phyloP scores from a whole-genome alignment of 2,888 invertebrate species.

The Congeria kusceri region DNA sequence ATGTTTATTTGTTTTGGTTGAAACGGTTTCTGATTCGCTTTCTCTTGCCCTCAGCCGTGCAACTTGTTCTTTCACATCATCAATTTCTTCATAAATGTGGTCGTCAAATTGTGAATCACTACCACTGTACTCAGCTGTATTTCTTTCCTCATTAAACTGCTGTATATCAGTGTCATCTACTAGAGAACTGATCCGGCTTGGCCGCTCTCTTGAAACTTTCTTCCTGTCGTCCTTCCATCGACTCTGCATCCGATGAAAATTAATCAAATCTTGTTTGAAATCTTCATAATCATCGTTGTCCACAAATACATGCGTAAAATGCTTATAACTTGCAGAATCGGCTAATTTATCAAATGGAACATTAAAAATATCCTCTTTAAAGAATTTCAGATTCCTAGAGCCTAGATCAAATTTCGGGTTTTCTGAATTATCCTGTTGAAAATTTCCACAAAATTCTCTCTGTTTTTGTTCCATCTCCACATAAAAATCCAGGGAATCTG shows the following conservation, averaged over 20 bases:
- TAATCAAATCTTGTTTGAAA: slow-evolving; percentile 77
- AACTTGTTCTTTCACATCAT: slow-evolving; percentile 16
- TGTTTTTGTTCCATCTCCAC: slow-evolving; percentile 55
- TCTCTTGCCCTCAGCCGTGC: slow-evolving; percentile 17
- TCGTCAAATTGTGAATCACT: background rate
- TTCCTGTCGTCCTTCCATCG: slow-evolving; percentile 58
- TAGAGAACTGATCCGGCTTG: slow-evolving; percentile 11
- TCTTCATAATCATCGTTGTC: slow-evolving; percentile 81
- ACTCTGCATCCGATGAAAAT: slow-evolving; percentile 65
- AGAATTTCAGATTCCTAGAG: slow-evolving; percentile 61
- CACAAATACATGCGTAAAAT: slow-evolving; percentile 74
- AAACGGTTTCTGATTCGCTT: background rate
- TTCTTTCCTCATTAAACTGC: background rate
- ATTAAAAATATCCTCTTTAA: slow-evolving; percentile 69
- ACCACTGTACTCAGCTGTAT: background rate
- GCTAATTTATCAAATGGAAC: slow-evolving; percentile 63
- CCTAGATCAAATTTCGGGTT: slow-evolving; percentile 56
- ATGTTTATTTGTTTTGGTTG: background rate
- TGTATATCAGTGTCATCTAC: slow-evolving; percentile 9
- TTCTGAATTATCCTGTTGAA: slow-evolving; percentile 22
- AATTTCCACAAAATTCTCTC: slow-evolving; percentile 17
- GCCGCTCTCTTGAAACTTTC: slow-evolving; percentile 51
- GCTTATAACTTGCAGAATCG: slow-evolving; percentile 65
- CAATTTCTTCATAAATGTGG: slow-evolving; percentile 15
- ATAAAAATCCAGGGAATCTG: slow-evolving; percentile 2